Conservation (phyloP, 37 sponge, comb jelly and placozoan genomes). For the Crambe crambe region DNA sequence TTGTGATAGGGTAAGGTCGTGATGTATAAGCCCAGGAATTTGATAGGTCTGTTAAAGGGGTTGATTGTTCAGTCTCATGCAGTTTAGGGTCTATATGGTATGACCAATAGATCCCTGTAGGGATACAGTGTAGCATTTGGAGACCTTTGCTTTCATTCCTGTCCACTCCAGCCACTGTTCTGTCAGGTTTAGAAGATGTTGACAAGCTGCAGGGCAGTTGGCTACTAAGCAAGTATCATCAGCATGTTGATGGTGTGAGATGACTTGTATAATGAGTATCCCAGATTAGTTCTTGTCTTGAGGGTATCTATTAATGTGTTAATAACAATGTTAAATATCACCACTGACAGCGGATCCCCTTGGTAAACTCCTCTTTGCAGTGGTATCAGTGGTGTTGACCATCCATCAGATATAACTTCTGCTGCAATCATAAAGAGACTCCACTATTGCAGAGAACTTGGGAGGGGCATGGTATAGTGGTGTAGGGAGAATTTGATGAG, state of each 20-base stretch:
- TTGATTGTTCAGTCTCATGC: no score
- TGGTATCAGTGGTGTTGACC: background rate
- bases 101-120: background rate
- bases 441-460: background rate
- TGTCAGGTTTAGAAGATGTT: background rate
- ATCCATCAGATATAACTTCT: background rate
- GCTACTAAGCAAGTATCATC: background rate
- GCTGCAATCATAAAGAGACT: background rate
- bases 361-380: background rate
- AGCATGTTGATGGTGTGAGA: background rate
- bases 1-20: background rate
- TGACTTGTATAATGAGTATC: background rate
- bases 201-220: no score
- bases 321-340: constrained; percentile 2
- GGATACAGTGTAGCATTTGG: background rate
- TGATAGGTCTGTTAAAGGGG: no score
- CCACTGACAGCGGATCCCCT: background rate
- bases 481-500: constrained; percentile 2
- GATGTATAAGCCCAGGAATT: no score
- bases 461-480: background rate
- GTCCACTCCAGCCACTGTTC: background rate
- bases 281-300: background rate
- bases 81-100: background rate
- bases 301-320: constrained; percentile 12
- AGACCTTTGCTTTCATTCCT: background rate